Evolutionary conservation across 2,113 vertebrate species (phyloP).

Genomic region (western clawed frog (Xenopus tropicalis)): DNA sequence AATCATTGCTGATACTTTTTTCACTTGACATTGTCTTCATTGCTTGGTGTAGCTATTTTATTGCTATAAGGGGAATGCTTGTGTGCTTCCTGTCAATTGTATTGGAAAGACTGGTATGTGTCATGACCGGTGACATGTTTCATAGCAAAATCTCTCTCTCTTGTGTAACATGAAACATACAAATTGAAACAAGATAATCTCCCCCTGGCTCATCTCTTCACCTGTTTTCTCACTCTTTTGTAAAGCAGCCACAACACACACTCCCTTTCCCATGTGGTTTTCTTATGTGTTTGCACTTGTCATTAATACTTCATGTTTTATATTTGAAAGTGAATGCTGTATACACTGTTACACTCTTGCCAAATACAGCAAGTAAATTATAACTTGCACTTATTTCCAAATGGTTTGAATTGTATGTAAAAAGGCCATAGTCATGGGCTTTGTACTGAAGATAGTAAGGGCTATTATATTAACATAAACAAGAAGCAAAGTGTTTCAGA

Average conservation of each 20-base stretch:
- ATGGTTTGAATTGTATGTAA: too few species aligned
- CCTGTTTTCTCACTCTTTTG: not conserved
- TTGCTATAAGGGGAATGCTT: constrained; percentile 28
- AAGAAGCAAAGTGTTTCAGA: too few species aligned
- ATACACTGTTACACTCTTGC: too few species aligned
- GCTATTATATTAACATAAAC: too few species aligned
- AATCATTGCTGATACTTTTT: constrained; percentile 21
- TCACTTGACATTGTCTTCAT: constrained; percentile 35
- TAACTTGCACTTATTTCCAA: too few species aligned
- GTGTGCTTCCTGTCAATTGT: constrained; percentile 30
- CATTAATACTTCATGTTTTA: constrained; percentile 7
- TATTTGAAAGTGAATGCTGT: not conserved
- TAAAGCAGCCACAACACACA: constrained; percentile 2
- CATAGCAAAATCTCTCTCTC: constrained; percentile 6
- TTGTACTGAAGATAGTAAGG: too few species aligned
- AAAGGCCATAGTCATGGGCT: too few species aligned
- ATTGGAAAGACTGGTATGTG: constrained; percentile 32
- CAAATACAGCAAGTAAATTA: too few species aligned
- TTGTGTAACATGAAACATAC: constrained; percentile 11
- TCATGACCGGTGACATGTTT: constrained; percentile 28
- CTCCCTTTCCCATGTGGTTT: not conserved
- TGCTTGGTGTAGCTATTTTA: constrained; percentile 28
- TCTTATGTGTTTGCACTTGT: not conserved
- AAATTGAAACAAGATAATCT: constrained; percentile 17
- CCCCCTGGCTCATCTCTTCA: constrained; percentile 2